Evolutionary conservation across 2,888 invertebrate species (phyloP).

Genomic region (Sicus ferrugineus): DNA sequence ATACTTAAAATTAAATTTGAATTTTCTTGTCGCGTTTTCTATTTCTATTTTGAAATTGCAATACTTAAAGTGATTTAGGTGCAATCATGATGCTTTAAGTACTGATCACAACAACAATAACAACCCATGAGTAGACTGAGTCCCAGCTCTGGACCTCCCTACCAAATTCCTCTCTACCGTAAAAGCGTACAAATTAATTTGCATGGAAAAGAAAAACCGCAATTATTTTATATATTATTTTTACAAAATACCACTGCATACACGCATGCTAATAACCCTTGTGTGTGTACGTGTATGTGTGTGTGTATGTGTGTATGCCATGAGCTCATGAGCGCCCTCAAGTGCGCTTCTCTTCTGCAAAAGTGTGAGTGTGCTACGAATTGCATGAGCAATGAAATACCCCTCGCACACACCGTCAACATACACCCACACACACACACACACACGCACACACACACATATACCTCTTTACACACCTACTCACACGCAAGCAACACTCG

Average conservation of each 20-base stretch:
- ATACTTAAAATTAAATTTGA: too few relatives aligned
- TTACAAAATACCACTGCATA: background rate
- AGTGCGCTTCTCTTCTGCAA: background rate
- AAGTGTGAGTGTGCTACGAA: background rate
- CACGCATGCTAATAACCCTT: slow-evolving; percentile 8
- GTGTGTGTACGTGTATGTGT: background rate
- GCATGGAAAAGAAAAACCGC: slow-evolving; percentile 15
- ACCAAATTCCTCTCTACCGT: background rate
- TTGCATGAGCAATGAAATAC: slow-evolving; percentile 22
- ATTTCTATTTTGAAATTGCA: too few relatives aligned
- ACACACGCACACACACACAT: too few relatives aligned
- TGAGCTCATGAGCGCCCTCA: background rate
- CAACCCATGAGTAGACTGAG: background rate
- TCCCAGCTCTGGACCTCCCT: background rate
- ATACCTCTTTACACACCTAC: too few relatives aligned
- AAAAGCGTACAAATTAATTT: slow-evolving; percentile 22
- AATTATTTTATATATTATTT: background rate
- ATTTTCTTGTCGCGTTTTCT: too few relatives aligned
- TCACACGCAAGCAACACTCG: slow-evolving; percentile 10
- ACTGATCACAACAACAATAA: background rate
- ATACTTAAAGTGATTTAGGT: too few relatives aligned
- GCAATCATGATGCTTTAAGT: too few relatives aligned
- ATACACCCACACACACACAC: slow-evolving; percentile 6
- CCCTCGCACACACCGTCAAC: background rate
- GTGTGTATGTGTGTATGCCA: background rate